phyloP scores from a whole-genome alignment of 2,113 vertebrate genomes.

The Prolemur simus region DNA sequence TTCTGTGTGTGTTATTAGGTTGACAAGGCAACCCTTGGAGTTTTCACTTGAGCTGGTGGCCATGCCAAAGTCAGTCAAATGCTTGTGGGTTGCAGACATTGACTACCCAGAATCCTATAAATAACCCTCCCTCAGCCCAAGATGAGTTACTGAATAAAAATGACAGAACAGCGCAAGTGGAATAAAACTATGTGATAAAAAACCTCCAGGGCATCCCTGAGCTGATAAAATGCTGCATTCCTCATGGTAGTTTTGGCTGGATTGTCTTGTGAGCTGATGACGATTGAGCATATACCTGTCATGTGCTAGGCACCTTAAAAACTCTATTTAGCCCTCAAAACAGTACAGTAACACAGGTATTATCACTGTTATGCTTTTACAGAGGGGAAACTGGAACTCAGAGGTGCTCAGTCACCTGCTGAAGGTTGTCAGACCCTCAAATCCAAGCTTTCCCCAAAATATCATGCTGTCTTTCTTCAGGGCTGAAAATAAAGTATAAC shows the following conservation, averaged over 20 bases:
- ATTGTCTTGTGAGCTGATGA: not conserved
- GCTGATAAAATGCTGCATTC: not conserved
- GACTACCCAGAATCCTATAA: not conserved
- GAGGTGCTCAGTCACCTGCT: not conserved
- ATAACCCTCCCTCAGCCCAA: not conserved
- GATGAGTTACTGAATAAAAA: not conserved
- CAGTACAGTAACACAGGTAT: not conserved
- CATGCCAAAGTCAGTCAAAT: not conserved
- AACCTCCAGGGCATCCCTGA: not conserved
- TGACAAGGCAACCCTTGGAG: slow-evolving; percentile 9
- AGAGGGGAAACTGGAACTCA: not conserved
- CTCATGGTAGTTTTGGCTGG: not conserved
- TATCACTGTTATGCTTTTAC: not conserved
- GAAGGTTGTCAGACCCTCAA: not conserved
- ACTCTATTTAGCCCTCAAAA: not conserved
- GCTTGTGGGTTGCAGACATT: not conserved
- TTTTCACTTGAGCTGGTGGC: not conserved
- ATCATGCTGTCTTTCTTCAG: not conserved
- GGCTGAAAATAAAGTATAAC: not conserved
- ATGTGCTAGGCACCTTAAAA: not conserved
- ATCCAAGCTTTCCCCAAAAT: not conserved
- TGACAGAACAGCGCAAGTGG: not conserved
- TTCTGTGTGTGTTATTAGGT: slow-evolving; percentile 9
- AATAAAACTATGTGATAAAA: not conserved
- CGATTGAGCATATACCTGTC: not conserved